Base-by-base conservation (phyloP, 1,140 invertebrate genomes). In the Pemphigus obesinymphae region DNA sequence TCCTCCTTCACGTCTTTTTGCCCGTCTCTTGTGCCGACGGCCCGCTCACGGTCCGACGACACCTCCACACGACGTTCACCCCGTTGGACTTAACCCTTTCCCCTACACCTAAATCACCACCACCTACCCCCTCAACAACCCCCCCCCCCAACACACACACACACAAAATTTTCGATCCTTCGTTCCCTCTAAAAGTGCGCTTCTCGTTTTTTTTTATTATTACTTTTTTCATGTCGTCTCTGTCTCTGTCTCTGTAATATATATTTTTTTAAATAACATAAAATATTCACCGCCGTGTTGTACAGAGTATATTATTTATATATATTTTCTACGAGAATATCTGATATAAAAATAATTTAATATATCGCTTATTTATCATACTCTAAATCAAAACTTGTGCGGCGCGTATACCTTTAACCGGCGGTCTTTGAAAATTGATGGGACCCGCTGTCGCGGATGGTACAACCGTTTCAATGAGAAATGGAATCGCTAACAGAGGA, bases 1-100 rank as follows among this genome's bases (percentile, higher is more conserved):
- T 78, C 75, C 50, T 78, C 75, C 75, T 78, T 78, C 76, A 31
- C 76, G 76, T 80, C 76, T 80, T 80, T 50, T 80, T 29, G n/a
- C 48, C 29, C 55, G 23, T 80, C 55, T 63, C 45, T 63, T 20
- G 3, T 31, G 43, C 11, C 66, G 66, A 31, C 68, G 68, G 34
- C 37, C 34, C 66, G n/a, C 23, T 43, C 66, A n/a, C 66, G 68
- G 68, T 70, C 40, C 68, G 68, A 45, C 68, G 23, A 26, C 40
- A 70, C 37, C 11, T 55, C 53, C 50, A n/a, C 37, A 17, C 50
- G 29, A 20, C 72, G 13, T 34, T 75, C 37, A 20, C 75, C 26
- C 50, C 13, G 34, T 34, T 53, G 48, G 48, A 78, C 75, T n/a
- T 75, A 75, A 34, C 72, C 72, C 72, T n/a, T 5, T 29, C n/a